phyloP scores from a whole-genome alignment of 2,888 invertebrate species.

The Liodrosophila aerea region DNA sequence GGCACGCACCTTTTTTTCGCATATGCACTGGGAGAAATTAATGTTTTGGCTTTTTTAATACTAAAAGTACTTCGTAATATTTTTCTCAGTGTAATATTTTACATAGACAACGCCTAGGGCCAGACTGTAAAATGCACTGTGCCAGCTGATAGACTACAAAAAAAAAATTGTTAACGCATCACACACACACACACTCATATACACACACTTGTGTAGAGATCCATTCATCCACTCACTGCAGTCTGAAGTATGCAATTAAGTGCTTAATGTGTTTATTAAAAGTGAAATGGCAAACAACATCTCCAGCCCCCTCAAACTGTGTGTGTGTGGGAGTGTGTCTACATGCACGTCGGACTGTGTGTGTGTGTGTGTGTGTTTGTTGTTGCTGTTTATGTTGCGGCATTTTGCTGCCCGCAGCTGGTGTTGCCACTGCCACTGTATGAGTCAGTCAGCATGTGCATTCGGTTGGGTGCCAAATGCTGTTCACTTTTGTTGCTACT shows the following conservation, averaged over 20 bases:
- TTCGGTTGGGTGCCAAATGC: conserved; percentile 45
- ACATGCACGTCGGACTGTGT: conserved; percentile 10
- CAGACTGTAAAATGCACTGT: background rate
- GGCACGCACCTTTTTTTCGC: too few species aligned
- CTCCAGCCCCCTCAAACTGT: conserved; percentile 11
- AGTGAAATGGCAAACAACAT: conserved; percentile 65
- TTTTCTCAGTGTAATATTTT: too few species aligned
- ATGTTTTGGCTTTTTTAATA: too few species aligned
- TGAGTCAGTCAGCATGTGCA: conserved; percentile 51
- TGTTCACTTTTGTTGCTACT: conserved; percentile 42
- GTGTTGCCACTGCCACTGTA: conserved; percentile 15
- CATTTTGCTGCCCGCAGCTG: conserved; percentile 19
- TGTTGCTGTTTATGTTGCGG: conserved; percentile 11
- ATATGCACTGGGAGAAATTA: too few species aligned
- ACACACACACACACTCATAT: conserved; percentile 6
- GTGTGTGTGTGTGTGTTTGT: conserved; percentile 6
- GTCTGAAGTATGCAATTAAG: conserved; percentile 61
- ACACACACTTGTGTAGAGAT: conserved; percentile 8
- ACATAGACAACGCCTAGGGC: too few species aligned
- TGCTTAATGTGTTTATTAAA: conserved; percentile 71
- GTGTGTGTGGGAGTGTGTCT: conserved; percentile 7
- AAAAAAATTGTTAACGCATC: background rate
- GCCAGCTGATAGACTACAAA: conserved; percentile 21
- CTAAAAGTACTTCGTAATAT: too few species aligned
- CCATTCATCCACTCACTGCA: conserved; percentile 30